These are phyloP conservation scores for Campaea margaritaria DNA, from an alignment of 2,888 invertebrate species.

Conservation along the genomic window DNA sequence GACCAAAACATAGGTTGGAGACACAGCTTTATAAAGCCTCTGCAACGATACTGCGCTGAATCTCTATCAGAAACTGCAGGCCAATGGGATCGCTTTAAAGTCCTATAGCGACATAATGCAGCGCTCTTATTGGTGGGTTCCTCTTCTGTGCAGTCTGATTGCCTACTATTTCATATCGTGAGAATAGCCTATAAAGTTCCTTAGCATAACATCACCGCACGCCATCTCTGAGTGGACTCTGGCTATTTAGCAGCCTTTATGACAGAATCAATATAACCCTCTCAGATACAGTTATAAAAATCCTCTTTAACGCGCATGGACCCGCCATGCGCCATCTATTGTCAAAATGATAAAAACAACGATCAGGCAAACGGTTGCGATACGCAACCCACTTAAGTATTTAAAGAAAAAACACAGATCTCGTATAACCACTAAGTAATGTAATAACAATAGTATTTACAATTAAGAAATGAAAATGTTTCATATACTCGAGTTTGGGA, in stretches of 20 bases:
- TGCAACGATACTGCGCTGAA: no score
- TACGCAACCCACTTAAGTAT: constrained; percentile 60
- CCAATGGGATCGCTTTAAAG: no score
- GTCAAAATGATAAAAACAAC: constrained; percentile 62
- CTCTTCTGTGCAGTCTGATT: no score
- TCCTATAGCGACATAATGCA: no score
- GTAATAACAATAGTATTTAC: constrained; percentile 70
- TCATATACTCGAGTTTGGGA: constrained; percentile 36
- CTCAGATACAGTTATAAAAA: constrained; percentile 22
- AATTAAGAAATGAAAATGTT: constrained; percentile 59
- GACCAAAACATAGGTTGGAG: no score
- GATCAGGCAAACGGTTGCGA: constrained; percentile 51
- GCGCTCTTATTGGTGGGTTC: no score
- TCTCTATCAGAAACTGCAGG: no score
- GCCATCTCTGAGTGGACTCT: neutral
- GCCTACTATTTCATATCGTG: no score
- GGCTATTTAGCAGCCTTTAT: constrained; percentile 3
- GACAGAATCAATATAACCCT: constrained; percentile 30
- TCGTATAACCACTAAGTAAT: constrained; percentile 68
- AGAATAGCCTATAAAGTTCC: neutral
- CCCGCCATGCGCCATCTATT: constrained; percentile 61
- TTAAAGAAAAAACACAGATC: constrained; percentile 70
- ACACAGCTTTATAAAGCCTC: no score
- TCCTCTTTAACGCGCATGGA: constrained; percentile 48
- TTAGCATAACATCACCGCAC: constrained; percentile 3